Base-by-base conservation (phyloP, 2,888 invertebrate genomes). In the Brenthis ino region DNA sequence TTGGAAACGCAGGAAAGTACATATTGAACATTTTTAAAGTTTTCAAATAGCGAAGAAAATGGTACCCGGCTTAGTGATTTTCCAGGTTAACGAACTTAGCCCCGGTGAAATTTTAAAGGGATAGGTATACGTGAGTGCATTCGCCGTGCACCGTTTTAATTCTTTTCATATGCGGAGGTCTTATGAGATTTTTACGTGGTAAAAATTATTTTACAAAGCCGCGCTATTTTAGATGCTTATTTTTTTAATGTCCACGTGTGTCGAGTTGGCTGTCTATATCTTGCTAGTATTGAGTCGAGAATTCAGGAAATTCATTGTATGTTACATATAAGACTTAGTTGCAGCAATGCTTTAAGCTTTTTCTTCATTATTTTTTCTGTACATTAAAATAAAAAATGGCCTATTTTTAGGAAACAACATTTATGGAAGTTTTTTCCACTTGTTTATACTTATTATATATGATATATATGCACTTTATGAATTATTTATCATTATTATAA, bases 11-110 rank as follows among this genome's bases (percentile, higher is more conserved):
- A 76, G 78, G 77, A 82, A 85, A 87, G 84, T 85, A 87, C 74
- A 77, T 76, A 76, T 77, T 86, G 83, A 83, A 79, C 82, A 79
- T 83, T 86, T 43, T 82, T 78, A 47, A 83, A 86, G 85, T 80
- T 85, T 80, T 80, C 76, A 77, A 77, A 77, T 79, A 77, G 75
- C 72, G 71, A 78, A 77, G 72, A 75, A 76, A 77, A 75, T 76
- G 70, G 72, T 70, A 73, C 71, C 67, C 70, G 60, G 76, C 74
- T 76, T 74, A 74, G 75, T 74, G 75, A 70, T 72, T 73, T 70
- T 74, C 64, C 67, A 70, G 72, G 74, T 74, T 74, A 76, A 76
- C 75, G 73, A 74, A 75, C 72, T 76, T 75, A 66, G 67, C 68
- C 72, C 71, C 77, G 72, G 73, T 71, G 66, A 72, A 71, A 72